Percentiles rank a stretch among this genome's conserved stretches.
Evolutionary conservation across 1,140 invertebrate genomes (phyloP).

Genomic region (Atta texana): DNA sequence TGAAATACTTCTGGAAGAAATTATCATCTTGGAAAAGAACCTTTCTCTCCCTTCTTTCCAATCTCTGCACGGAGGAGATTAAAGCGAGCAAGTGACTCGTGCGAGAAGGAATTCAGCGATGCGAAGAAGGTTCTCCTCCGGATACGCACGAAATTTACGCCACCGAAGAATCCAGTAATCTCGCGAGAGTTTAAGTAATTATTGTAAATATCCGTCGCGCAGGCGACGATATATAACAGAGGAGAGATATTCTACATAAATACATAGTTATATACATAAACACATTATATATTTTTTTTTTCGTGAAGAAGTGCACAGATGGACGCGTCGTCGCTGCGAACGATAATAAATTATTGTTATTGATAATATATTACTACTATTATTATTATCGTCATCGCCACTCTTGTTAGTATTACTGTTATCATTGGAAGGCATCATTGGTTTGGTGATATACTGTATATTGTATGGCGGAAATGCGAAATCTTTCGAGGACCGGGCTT

Average conservation of each 20-base stretch:
- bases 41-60: neutral
- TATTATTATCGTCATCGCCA: conserved; percentile 43
- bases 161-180: conserved; percentile 55
- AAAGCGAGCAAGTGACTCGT: conserved; percentile 11
- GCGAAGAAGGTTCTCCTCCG: conserved; percentile 24
- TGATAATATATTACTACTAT: conserved; percentile 54
- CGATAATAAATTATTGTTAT: conserved; percentile 64
- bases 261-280: conserved; percentile 66
- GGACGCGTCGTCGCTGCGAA: conserved; percentile 45
- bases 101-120: conserved; percentile 30
- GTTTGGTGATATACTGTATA: conserved; percentile 17
- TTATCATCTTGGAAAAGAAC: neutral
- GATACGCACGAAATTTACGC: conserved; percentile 65
- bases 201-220: conserved; percentile 71
- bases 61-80: neutral
- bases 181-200: conserved; percentile 62
- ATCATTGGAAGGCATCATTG: conserved; percentile 19
- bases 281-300: conserved; percentile 66
- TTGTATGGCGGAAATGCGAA: neutral
- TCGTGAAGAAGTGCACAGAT: conserved; percentile 61
- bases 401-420: conserved; percentile 48
- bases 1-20: neutral
- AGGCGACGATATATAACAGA: conserved; percentile 64
- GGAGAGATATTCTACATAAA: conserved; percentile 61
- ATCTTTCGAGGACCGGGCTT: conserved; percentile 35